Evolutionary conservation across 64 coral and sea anemone species (phyloP).

Genomic region (Exaiptasia diaphana): DNA sequence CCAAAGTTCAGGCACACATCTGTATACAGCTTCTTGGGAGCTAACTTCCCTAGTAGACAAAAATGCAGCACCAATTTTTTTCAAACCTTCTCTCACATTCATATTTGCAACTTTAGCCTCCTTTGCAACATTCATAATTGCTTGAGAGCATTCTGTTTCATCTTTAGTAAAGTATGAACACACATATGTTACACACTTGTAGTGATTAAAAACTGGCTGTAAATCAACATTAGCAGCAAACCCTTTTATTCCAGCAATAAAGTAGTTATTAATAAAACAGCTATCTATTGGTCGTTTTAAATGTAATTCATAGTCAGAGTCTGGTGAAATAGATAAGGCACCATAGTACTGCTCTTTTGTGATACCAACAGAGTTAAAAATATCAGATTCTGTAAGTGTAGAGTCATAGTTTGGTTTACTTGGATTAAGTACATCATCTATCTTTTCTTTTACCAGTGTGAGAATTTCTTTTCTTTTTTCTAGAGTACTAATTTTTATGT

Average conservation of each 20-base stretch:
- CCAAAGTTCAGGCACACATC: constrained; percentile 33
- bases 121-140: too few species aligned
- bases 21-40: constrained; percentile 15
- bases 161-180: too few species aligned
- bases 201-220: constrained; percentile 50
- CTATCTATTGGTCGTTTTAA: constrained; percentile 24
- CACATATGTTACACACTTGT: constrained; percentile 56
- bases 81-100: constrained; percentile 20
- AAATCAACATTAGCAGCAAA: constrained; percentile 67
- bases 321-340: neutral
- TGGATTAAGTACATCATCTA: too few species aligned
- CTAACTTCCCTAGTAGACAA: constrained; percentile 34
- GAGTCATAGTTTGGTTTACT: too few species aligned
- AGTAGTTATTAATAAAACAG: constrained; percentile 65
- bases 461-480: neutral
- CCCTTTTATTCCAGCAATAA: constrained; percentile 48
- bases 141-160: too few species aligned
- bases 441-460: too few species aligned
- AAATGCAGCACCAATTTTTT: constrained; percentile 25
- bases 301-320: neutral
- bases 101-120: constrained; percentile 8
- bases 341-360: neutral
- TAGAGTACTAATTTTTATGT: neutral
- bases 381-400: neutral
- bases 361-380: neutral